Conservation (phyloP, 2,797 vertebrate species). For the Columba guinea region DNA sequence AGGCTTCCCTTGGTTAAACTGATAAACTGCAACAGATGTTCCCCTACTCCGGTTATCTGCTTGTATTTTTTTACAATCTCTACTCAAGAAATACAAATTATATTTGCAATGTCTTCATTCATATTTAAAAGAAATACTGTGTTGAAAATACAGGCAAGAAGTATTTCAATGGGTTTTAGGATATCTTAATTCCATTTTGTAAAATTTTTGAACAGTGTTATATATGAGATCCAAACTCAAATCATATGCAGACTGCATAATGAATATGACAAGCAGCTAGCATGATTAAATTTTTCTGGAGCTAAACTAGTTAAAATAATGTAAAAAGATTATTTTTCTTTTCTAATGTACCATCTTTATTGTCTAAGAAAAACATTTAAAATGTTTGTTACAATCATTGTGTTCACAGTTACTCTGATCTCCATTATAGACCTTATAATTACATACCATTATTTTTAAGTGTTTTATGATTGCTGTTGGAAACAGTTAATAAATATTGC, state of each 20-base stretch:
- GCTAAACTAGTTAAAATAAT: neutral
- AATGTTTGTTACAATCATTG: neutral
- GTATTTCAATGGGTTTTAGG: neutral
- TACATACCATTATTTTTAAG: neutral
- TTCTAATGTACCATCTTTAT: neutral
- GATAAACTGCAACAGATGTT: neutral
- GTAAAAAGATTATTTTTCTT: neutral
- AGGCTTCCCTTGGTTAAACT: neutral
- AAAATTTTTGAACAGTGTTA: neutral
- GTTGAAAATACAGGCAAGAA: neutral
- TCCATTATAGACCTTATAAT: neutral
- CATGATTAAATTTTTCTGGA: neutral
- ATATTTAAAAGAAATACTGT: neutral
- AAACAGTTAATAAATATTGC: neutral
- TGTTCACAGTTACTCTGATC: neutral
- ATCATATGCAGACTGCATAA: neutral
- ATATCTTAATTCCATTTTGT: neutral
- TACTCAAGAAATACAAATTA: neutral
- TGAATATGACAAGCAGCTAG: neutral
- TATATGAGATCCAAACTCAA: neutral
- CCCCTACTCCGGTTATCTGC: neutral
- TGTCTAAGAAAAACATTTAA: neutral
- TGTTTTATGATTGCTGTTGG: neutral
- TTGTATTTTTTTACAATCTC: neutral
- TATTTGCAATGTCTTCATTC: neutral